Percentiles rank a stretch among this genome's conserved stretches.
Evolutionary conservation across 2,113 vertebrate genomes (phyloP).

Genomic region (Osmerus eperlanus): DNA sequence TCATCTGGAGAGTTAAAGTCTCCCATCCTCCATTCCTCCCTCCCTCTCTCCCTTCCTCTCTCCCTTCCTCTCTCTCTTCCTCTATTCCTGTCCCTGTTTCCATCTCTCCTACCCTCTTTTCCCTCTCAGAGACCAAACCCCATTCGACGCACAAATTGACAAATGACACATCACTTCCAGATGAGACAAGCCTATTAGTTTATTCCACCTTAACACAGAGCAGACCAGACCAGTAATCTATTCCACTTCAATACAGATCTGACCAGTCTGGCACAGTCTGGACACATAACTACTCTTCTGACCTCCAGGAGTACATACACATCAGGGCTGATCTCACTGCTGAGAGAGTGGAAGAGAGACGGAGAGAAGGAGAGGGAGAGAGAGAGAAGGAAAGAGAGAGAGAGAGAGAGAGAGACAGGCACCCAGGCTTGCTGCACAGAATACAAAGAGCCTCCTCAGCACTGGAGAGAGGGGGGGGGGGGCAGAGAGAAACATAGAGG

Average conservation of each 20-base stretch:
- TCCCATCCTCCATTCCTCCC: neutral
- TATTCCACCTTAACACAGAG: too few species aligned
- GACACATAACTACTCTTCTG: slow-evolving; percentile 21
- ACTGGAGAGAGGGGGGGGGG: neutral
- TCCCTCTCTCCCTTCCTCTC: neutral
- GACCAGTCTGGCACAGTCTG: neutral
- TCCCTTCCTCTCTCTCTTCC: neutral
- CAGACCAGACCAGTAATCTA: neutral
- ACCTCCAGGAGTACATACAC: slow-evolving; percentile 32
- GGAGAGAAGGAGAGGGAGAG: too few species aligned
- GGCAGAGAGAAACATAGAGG: neutral
- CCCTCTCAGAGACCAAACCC: slow-evolving; percentile 2
- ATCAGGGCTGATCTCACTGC: slow-evolving; percentile 35
- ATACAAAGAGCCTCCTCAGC: too few species aligned
- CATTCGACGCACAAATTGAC: slow-evolving; percentile 24
- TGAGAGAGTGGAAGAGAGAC: neutral
- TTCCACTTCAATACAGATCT: slow-evolving; percentile 39
- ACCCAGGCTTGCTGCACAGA: too few species aligned
- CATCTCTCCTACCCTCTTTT: neutral
- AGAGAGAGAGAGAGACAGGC: too few species aligned
- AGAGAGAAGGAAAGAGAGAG: too few species aligned
- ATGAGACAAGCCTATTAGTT: too few species aligned
- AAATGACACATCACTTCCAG: too few species aligned
- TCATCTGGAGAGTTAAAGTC: slow-evolving; percentile 34
- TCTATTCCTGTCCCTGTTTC: neutral